Base-by-base conservation (phyloP, 2,113 vertebrate species). In the Megaceryle torquata region DNA sequence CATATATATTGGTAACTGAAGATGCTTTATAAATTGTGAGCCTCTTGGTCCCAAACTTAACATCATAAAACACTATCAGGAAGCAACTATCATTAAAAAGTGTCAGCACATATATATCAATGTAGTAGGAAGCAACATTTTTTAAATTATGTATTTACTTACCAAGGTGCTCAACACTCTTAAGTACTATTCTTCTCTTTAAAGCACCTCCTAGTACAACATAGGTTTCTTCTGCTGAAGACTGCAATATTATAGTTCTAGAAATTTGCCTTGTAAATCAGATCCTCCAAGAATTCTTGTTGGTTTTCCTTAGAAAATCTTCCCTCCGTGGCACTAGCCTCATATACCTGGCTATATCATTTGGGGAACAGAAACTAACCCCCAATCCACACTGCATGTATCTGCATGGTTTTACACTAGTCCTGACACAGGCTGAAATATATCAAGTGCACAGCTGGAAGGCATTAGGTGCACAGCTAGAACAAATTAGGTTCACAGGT, bases 371-470 rank as follows among this genome's bases (percentile, higher is more conserved):
- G 16, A 41, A 20, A 2, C 4, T 2, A 15, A 15, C 21, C 22
- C 21, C 28, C 7, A 5, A 25, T 6, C 2, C 24, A 44, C 24
- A 9, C 15, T 41, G 3, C 4, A 9, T 2, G 1, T 16, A 0
- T 7, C 9, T 26, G 6, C 15, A 4, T 0, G 0, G 4, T 1
- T 21, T 24, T 46, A 9, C 35, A 53, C 35, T 15, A 4, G 8
- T 15, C 0, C 15, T 31, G 22, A 14, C 53, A 68, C 3, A 7
- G 63, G 39, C 39, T 68, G 78, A 24, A 37, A 39, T 41, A 13
- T 13, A 57, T 8, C 64, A 61, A n/a, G 26, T 21, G 19, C 65
- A 51, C 53, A 87, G 74, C 46, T 85, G 86, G 37, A 84, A 67
- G 25, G 8, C 35, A 29, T 67, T 17, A 61, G 39, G 29, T 35